Evolutionary conservation across 2,797 vertebrate genomes (phyloP).

Genomic region (Melanotaenia pygmaea): DNA sequence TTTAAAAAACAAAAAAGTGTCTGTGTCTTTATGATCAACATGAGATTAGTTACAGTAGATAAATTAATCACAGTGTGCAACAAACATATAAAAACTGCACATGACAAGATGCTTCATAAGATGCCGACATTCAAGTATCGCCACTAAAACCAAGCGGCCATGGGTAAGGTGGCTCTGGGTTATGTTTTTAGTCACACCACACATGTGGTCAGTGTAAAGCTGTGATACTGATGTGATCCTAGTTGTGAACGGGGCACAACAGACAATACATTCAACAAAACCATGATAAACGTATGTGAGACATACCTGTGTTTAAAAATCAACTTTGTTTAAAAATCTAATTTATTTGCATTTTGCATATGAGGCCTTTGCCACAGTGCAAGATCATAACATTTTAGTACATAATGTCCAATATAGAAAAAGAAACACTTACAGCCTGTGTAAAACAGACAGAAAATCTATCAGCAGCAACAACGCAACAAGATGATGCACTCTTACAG

Average conservation of each 20-base stretch:
- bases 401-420: slow-evolving; percentile 27
- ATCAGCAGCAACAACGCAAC: slow-evolving; percentile 44
- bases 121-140: slow-evolving; percentile 29
- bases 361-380: slow-evolving; percentile 2
- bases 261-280: slow-evolving; percentile 25
- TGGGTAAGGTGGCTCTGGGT: slow-evolving; percentile 76
- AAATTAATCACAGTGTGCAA: slow-evolving; percentile 11
- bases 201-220: slow-evolving; percentile 77
- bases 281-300: neutral
- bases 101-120: slow-evolving; percentile 50
- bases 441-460: slow-evolving; percentile 66
- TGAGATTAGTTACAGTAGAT: neutral
- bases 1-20: neutral
- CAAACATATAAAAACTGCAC: slow-evolving; percentile 17
- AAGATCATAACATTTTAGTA: slow-evolving; percentile 32
- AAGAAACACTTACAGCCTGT: slow-evolving; percentile 35
- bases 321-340: neutral
- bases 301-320: slow-evolving; percentile 1
- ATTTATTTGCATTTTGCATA: slow-evolving; percentile 13
- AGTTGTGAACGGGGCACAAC: slow-evolving; percentile 34
- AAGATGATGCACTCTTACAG: slow-evolving; percentile 33
- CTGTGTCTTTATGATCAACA: neutral
- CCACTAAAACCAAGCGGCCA: slow-evolving; percentile 62
- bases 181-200: slow-evolving; percentile 76
- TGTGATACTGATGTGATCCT: slow-evolving; percentile 53